Percentiles rank a stretch among this genome's conserved stretches.
Conservation (phyloP, 1,140 invertebrate species). For the Pectinophora gossypiella region DNA sequence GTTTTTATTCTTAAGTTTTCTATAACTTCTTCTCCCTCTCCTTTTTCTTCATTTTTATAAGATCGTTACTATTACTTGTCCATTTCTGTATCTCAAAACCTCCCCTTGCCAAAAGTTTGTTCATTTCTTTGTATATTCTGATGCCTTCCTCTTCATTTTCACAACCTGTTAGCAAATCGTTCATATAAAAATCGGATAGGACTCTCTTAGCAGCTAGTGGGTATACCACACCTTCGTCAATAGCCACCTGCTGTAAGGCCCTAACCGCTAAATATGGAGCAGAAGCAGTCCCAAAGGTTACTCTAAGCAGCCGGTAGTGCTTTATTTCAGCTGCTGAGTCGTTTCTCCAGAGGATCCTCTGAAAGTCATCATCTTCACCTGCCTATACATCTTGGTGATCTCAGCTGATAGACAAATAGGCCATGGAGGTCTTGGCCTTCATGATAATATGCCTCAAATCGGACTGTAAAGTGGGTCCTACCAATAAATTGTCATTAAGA, state of each 20-base stretch:
- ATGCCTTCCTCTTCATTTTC: conserved; percentile 16
- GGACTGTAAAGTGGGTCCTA: conserved; percentile 1
- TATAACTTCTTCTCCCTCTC: neutral
- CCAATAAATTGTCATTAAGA: conserved; percentile 8
- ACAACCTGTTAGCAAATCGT: conserved; percentile 34
- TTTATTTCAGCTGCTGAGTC: conserved; percentile 8
- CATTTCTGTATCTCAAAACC: conserved; percentile 18
- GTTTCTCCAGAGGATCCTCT: conserved; percentile 32
- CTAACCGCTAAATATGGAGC: conserved; percentile 17
- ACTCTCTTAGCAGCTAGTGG: conserved; percentile 12
- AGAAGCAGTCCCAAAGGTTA: conserved; percentile 32
- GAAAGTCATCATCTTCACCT: conserved; percentile 31
- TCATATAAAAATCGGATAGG: conserved; percentile 33
- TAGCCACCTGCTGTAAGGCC: conserved; percentile 32
- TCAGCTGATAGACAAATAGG: conserved; percentile 37
- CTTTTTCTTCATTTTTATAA: neutral
- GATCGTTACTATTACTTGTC: conserved; percentile 16
- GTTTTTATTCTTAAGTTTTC: neutral
- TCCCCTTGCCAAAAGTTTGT: conserved; percentile 2
- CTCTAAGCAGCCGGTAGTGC: conserved; percentile 23
- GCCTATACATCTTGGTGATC: conserved; percentile 50
- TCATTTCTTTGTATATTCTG: conserved; percentile 8
- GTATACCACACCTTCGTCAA: conserved; percentile 13
- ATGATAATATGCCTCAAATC: conserved; percentile 43
- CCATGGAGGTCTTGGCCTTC: conserved; percentile 37